A percentile compares a stretch with the other conserved stretches of the same genome.
These are phyloP conservation scores for Diabrotica virgifera DNA, from an alignment of 1,140 invertebrate species.

Conservation along the genomic window DNA sequence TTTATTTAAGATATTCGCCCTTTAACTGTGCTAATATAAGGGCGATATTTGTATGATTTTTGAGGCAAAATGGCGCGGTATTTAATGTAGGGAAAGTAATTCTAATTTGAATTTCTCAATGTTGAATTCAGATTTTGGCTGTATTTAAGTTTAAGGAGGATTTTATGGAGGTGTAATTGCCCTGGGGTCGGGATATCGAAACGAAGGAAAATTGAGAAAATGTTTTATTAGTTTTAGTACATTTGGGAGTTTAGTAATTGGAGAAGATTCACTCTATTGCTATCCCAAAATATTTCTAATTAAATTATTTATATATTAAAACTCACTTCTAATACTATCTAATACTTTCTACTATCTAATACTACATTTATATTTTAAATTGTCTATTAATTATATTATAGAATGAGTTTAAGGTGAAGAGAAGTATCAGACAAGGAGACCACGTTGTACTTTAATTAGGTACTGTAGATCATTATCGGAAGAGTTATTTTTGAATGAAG, in stretches of 20 bases:
- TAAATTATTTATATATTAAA: no score
- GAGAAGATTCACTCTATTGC: background rate
- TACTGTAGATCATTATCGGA: no score
- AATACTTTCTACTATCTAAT: no score
- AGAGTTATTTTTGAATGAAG: no score
- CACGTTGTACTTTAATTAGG: no score
- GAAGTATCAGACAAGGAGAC: no score
- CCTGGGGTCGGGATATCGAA: conserved; percentile 3
- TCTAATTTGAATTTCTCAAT: conserved; percentile 43
- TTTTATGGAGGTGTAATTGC: conserved; percentile 40
- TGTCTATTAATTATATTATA: no score
- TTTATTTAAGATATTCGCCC: conserved; percentile 39
- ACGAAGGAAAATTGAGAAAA: conserved; percentile 9
- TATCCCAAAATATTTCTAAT: background rate
- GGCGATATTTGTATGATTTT: conserved; percentile 33
- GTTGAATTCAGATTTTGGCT: conserved; percentile 41
- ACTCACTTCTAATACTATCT: no score
- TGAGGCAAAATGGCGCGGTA: conserved; percentile 39
- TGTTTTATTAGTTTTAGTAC: conserved; percentile 13
- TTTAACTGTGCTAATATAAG: conserved; percentile 30
- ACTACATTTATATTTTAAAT: no score
- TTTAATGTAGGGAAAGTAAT: conserved; percentile 45
- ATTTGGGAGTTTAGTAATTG: background rate
- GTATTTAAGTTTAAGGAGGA: conserved; percentile 44
- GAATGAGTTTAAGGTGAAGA: no score